Evolutionary conservation across 2,888 invertebrate genomes (phyloP), one percentile per base, ranked within the genome.

Genomic region (Camptogramma bilineatum): DNA sequence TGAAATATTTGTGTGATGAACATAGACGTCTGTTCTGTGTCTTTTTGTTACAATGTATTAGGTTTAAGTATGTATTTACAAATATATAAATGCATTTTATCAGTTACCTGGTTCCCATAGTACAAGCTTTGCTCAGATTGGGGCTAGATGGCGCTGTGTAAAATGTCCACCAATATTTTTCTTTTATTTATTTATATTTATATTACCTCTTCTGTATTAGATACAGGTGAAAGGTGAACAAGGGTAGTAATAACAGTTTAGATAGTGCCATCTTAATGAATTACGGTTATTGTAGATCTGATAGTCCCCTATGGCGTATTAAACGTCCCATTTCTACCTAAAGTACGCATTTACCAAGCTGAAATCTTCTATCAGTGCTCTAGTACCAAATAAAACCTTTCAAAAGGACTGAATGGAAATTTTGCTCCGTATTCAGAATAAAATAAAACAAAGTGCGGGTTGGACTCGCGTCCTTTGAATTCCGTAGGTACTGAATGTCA

Each of bases 181-280:
- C n/a, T n/a, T n/a, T n/a, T n/a, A n/a, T n/a, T n/a, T n/a, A n/a
- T 24, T 24, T 4, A 5, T 24, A 24, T 24, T 2, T 24, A 5
- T 2, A 24, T 24, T 5, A 24, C 28, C 5, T 28, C 28, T 9
- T 10, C 10, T 31, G 2, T 9, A 31, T 31, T 8, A 8, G 7
- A 28, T 4, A 52, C 13, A 47, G 48, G 9, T 52, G 18, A 42
- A 5, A 44, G 53, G 39, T 55, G 31, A 44, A 24, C 50, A 56
- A 44, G 44, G 61, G 50, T 52, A 28, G 58, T 66, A 66, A 61
- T 66, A 63, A 61, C 54, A 9, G 47, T 34, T 47, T 52, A 54
- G 63, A 68, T 68, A 60, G 46, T 48, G 44, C 51, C 60, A 57
- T 54, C 28, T 19, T 42, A 52, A 53, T 50, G 44, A 65, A 51